Conservation (phyloP, 1,140 invertebrate genomes). For the Chironomus striatipennis region DNA sequence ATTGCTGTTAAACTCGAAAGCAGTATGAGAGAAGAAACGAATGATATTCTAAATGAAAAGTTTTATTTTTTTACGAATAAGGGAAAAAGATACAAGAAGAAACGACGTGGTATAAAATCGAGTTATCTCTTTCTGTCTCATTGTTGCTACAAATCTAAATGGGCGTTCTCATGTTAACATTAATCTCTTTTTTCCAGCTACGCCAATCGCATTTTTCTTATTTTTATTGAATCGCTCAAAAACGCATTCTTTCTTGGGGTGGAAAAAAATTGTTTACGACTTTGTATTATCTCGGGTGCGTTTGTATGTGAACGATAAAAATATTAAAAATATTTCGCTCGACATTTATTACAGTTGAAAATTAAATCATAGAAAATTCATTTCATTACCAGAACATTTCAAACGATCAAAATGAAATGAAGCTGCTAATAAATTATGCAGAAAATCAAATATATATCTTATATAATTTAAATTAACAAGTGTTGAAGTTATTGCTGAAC, state of each 20-base stretch:
- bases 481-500: too few species aligned
- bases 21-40: background rate
- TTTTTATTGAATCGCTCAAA: background rate
- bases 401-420: too few species aligned
- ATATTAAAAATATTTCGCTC: too few species aligned
- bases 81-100: background rate
- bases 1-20: too few species aligned
- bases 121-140: background rate
- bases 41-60: background rate
- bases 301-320: too few species aligned
- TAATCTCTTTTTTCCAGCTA: background rate
- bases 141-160: background rate
- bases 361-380: too few species aligned
- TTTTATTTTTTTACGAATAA: background rate
- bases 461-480: too few species aligned
- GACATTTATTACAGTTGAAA: too few species aligned
- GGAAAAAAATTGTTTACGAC: background rate
- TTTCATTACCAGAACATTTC: too few species aligned
- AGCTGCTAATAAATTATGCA: too few species aligned
- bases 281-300: too few species aligned
- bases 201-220: background rate
- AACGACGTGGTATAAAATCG: conserved; percentile 6
- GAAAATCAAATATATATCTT: too few species aligned
- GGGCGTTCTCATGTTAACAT: conserved; percentile 1
- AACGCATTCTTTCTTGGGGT: background rate